Base-by-base conservation (phyloP, 2,113 vertebrate genomes). In the Cyprinodon variegatus region DNA sequence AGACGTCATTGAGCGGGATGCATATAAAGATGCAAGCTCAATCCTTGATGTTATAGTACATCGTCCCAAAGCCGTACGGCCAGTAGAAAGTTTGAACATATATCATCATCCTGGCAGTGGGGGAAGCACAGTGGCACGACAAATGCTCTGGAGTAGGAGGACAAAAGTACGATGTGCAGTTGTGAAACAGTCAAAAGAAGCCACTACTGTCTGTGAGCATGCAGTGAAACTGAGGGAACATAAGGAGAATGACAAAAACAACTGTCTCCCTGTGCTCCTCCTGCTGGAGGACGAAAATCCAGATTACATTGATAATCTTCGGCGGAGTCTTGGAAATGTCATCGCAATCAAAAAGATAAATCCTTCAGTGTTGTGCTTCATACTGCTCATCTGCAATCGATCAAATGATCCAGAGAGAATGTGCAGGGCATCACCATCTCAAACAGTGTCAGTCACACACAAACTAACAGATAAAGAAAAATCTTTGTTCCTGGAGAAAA, bases 41-140 rank as follows among this genome's bases (percentile, higher is more conserved):
- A 66, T 94, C 1, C 9, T 95, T 38, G 82, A 91, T 0, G 82
- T 73, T 0, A 83, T 93, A 73, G 60, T 59, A 36, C 5, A 5
- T 66, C 39, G 70, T 38, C 2, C 0, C 0, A 11, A 41, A 14
- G 65, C 72, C 40, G 82, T 0, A 40, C 79, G 65, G 13, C 66
- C 90, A 15, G 85, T 94, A 37, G 85, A 87, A 53, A 92, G 90
- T 76, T 71, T 95, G 1, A 94, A 92, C 70, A 88, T 96, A 83
- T 93, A 86, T 82, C 95, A 96, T 66, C 92, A 95, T 20, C 94
- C 95, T 0, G 94, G 95, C 0, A 94, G 95, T 0, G 95, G 95
- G 29, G 95, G 95, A 76, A 96, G 94, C 67, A 95, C 95, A 76
- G 93, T 95, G 4, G 94, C 94, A 71, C 73, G 93, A 0, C 94